Percentiles rank a stretch among this genome's conserved stretches.
These are phyloP conservation scores for Antigone vipio DNA, from an alignment of 2,113 vertebrate genomes.

Conservation along the genomic window DNA sequence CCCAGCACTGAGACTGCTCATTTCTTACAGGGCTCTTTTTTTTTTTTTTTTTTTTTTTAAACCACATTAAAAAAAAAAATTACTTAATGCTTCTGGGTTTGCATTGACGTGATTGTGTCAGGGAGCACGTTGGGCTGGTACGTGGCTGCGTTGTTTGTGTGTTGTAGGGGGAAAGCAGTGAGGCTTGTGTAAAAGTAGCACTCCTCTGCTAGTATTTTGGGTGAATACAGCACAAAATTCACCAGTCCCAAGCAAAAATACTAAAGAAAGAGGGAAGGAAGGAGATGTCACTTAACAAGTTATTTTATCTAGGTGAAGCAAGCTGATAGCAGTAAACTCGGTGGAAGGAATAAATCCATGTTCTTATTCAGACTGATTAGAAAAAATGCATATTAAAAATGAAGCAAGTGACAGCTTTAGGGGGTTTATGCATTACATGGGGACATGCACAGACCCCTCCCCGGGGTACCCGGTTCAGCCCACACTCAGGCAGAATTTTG, in stretches of 20 bases:
- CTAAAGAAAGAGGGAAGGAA: not conserved
- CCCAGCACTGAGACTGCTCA: not conserved
- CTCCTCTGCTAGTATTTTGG: not conserved
- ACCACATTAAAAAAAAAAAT: not conserved
- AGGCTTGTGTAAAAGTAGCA: not conserved
- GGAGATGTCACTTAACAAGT: fast-evolving
- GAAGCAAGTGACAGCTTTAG: not conserved
- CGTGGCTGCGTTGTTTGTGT: fast-evolving
- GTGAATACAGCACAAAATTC: not conserved
- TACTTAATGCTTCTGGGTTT: not conserved
- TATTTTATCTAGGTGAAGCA: not conserved
- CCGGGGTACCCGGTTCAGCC: not conserved
- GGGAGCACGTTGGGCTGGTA: not conserved
- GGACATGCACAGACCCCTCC: too few species aligned
- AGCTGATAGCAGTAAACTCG: not conserved
- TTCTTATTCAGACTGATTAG: not conserved
- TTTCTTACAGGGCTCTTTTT: not conserved
- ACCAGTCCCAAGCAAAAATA: not conserved
- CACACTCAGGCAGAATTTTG: not conserved
- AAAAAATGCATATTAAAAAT: not conserved
- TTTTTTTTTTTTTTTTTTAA: too few species aligned
- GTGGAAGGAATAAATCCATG: not conserved
- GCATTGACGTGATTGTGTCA: fast-evolving
- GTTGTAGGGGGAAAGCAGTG: not conserved
- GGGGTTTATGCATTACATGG: not conserved